Evolutionary conservation across 2,888 invertebrate genomes (phyloP).

Genomic region (Alviniconcha strummeri): DNA sequence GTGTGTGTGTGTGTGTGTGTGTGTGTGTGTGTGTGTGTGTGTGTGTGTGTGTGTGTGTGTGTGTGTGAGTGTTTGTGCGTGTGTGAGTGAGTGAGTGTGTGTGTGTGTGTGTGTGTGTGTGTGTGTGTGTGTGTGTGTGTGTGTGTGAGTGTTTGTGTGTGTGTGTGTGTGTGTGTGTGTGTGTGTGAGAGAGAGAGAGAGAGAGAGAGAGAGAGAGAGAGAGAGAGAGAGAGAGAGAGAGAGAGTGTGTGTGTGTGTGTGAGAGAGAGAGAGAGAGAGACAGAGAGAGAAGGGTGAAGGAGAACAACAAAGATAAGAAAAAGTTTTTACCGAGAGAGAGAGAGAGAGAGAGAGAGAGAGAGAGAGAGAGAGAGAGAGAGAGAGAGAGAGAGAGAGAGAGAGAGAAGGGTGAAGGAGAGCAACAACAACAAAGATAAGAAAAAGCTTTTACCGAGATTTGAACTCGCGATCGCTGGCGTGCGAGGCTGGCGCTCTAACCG

Average conservation of each 20-base stretch:
- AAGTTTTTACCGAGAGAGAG: not conserved
- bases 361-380: not conserved
- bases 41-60: not conserved
- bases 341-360: not conserved
- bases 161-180: not conserved
- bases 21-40: not conserved
- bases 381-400: not conserved
- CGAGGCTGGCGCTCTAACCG: too few species aligned
- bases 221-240: constrained; percentile 5
- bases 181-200: constrained; percentile 7
- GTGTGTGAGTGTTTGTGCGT: not conserved
- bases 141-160: not conserved
- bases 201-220: not conserved
- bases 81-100: not conserved
- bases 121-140: not conserved
- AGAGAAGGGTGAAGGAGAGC: too few species aligned
- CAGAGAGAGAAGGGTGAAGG: not conserved
- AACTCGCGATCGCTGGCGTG: too few species aligned
- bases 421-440: too few species aligned
- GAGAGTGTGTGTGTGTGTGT: not conserved
- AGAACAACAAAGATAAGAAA: not conserved
- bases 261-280: not conserved
- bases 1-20: not conserved
- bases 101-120: not conserved
- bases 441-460: too few species aligned